Base-by-base conservation (phyloP, 2,113 vertebrate genomes). In the Ailurus styani region DNA sequence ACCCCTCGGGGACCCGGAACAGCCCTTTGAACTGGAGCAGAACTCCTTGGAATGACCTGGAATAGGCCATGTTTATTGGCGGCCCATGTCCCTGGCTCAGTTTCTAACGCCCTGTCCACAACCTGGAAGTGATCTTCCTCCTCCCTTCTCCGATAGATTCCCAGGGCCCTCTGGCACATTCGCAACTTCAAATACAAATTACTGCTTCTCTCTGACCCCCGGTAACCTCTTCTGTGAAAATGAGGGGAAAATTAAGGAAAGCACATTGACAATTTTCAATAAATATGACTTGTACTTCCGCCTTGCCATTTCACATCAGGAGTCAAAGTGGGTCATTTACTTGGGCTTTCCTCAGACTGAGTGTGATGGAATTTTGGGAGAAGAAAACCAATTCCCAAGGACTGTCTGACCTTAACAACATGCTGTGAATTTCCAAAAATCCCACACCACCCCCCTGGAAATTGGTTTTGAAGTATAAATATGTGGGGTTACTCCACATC, bases 391-490 rank as follows among this genome's bases (percentile, higher is more conserved):
- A n/a, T 34, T 31, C 11, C 45, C 31, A 85, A 90, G 23, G 29
- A 78, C 64, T 87, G 21, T 81, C 55, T 73, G 84, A 90, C 29
- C 91, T 91, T 82, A 73, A 82, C 47, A 86, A 57, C 85, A 89
- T 73, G 50, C 20, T 94, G 64, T 50, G 78, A 94, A 89, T 93
- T 89, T 52, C 86, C 37, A 25, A 13, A 93, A 91, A 60, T 60
- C 29, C 70, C 40, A 68, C 78, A n/a, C 3, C 15, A 5, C 40
- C 7, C 34, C n/a, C 52, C 7, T 77, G 82, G 89, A 97, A 93
- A 87, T 23, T 1, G 3, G 55, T 97, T 94, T 88, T 97, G 95
- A 97, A 97, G 95, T 93, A 79, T 60, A 93, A 97, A 84, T 84
- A 84, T 6, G 15, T 42, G 60, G 50, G 64, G 54, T 79, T 84